Evolutionary conservation across 2,797 vertebrate species (phyloP), one percentile per base, ranked within the genome.

Genomic region (Oophaga sylvatica): DNA sequence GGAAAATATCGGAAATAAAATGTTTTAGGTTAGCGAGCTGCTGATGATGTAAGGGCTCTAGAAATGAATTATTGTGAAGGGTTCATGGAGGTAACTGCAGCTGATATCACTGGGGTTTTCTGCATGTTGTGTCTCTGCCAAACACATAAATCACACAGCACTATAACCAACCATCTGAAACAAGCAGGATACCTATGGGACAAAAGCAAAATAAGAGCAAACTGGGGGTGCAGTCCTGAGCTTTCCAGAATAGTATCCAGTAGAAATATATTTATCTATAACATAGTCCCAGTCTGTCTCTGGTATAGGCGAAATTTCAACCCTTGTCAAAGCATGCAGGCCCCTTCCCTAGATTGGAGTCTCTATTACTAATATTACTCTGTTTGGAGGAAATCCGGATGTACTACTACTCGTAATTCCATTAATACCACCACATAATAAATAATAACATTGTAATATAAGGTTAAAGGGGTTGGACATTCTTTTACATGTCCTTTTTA

Each of bases 81-180:
- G 45, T 71, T 71, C 35, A 15, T 71, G 68, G 68, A 35, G 35
- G 68, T 71, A 71, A 76, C 45, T 76, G 20, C 5, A 48, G 73
- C 73, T 53, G 20, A 76, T 76, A 76, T 76, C 73, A 48, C 73
- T 76, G 48, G 73, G 73, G 73, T n/a, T 76, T 53, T 53, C 45
- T 76, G 19, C n/a, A 45, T 76, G 19, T 76, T 76, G 22, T 26
- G 11, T n/a, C 41, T 41, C 22, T 76, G 73, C 19, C 73, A 76
- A 76, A 53, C 73, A 76, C n/a, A 76, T 76, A 76, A 45, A 76
- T 76, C 45, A 76, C 73, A 76, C 4, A 13, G 73, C 19, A 48
- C 12, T 31, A 53, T 53, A 3, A 53, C 4, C 7, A 76, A 75
- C 71, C 9, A 2, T 22, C 20, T 22, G 41, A 75, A 75, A 26